Evolutionary conservation across 2,113 vertebrate genomes (phyloP), one percentile per base, ranked within the genome.

Genomic region (Periophthalmodon schlosseri): DNA sequence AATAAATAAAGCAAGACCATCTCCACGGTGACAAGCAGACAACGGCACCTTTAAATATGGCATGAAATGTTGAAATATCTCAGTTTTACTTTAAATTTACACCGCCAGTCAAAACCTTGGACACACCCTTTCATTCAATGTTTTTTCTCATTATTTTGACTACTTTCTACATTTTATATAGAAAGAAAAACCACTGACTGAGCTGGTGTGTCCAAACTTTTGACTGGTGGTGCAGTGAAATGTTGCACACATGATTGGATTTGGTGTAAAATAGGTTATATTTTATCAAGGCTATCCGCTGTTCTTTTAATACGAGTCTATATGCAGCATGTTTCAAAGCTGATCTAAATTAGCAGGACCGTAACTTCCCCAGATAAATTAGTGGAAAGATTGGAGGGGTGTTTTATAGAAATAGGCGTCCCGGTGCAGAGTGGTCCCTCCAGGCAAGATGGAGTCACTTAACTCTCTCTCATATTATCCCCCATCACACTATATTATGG

Each of bases 361-460:
- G 80, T 88, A 84, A 89, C 87, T 87, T 87, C 12, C 69, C 54
- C 67, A 78, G 84, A 86, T 86, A 80, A 89, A 85, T 79, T 80
- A 78, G 73, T 73, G 56, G 73, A 39, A 57, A 82, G 81, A 84
- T 88, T 79, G 74, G 72, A 76, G 60, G 80, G 79, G 46, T 78
- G 82, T 76, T 76, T 69, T 77, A 69, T 77, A n/a, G 78, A 84
- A 85, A 88, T 49, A 52, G 76, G 82, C 80, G 84, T 82, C 83
- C 79, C 77, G 78, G 75, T 72, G 81, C 83, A 87, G 78, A 81
- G 76, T 78, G 79, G 85, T 91, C 79, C 86, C 88, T 88, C 54
- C 79, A 80, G 86, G 85, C 84, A 75, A 84, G 83, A 83, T 64
- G n/a, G 75, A 85, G 74, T 87, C 83, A 75, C 87, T 90, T 84